Conservation (phyloP, 1,140 invertebrate species). For the Aphelinus atriplicis region DNA sequence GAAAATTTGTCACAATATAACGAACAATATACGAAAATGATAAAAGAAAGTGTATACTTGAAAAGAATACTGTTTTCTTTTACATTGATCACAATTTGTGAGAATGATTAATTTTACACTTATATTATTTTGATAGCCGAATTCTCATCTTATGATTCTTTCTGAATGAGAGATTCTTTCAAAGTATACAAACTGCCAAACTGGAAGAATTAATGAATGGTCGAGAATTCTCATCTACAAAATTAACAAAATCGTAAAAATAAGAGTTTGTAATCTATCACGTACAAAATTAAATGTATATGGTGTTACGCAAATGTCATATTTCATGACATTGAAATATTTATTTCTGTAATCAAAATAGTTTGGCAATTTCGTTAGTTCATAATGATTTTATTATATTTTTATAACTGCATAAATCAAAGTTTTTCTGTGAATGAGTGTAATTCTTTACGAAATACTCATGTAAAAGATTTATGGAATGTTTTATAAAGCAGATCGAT, state of each 20-base stretch:
- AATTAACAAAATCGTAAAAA: neutral
- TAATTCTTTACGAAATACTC: neutral
- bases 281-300: neutral
- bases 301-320: too few species aligned
- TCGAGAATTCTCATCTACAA: too few species aligned
- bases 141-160: too few species aligned
- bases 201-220: neutral
- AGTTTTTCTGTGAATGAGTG: neutral
- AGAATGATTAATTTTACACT: too few species aligned
- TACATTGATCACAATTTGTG: too few species aligned
- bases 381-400: neutral
- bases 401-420: neutral
- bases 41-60: too few species aligned
- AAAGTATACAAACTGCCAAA: neutral
- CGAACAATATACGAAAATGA: too few species aligned
- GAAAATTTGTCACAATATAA: too few species aligned
- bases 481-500: conserved; percentile 21
- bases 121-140: too few species aligned
- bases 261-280: neutral
- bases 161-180: neutral
- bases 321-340: too few species aligned
- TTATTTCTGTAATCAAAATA: too few species aligned
- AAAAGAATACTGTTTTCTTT: too few species aligned
- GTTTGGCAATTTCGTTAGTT: neutral
- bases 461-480: conserved; percentile 20